Evolutionary conservation across 2,888 invertebrate species (phyloP), one percentile per base, ranked within the genome.

Genomic region (Leptura quadrifasciata): DNA sequence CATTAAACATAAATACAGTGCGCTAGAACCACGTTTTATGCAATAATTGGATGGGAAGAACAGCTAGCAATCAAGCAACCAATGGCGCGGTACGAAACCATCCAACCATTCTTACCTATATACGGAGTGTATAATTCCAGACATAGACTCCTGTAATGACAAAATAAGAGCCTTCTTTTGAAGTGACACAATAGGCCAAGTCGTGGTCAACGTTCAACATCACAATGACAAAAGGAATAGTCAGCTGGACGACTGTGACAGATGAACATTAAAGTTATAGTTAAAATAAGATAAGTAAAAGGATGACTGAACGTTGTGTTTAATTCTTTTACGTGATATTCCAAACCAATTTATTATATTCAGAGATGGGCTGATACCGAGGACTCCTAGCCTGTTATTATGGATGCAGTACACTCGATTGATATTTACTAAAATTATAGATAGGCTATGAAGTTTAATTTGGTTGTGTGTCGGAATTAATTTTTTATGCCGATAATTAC

Each of bases 251-350:
- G 79, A 83, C 76, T 85, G 84, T 68, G 84, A 85, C 84, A 86
- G 86, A 86, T 86, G 85, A 82, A 87, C 86, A 88, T 89, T 88
- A 88, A 89, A 88, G 88, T 88, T 88, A 88, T 88, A 88, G 87
- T 88, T 88, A 84, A 85, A 88, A 88, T 88, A 85, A 88, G 88
- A 88, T 89, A 89, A 89, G 89, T 89, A 89, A 89, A 89, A 89
- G 89, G 88, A 89, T 84, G 85, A 84, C 84, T 89, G 88, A 89
- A 88, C 83, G 88, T 85, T 87, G 88, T 89, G 83, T 89, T 89
- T 89, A 89, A 89, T 88, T 88, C 88, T 89, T 88, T 88, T 89
- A 89, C 89, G 89, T 89, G 89, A 89, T 89, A 88, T 88, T 89
- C 84, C 87, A 84, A 87, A 86, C 85, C 88, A 88, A 89, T 89